phyloP scores from a whole-genome alignment of 2,113 vertebrate species.

The Anhinga anhinga region DNA sequence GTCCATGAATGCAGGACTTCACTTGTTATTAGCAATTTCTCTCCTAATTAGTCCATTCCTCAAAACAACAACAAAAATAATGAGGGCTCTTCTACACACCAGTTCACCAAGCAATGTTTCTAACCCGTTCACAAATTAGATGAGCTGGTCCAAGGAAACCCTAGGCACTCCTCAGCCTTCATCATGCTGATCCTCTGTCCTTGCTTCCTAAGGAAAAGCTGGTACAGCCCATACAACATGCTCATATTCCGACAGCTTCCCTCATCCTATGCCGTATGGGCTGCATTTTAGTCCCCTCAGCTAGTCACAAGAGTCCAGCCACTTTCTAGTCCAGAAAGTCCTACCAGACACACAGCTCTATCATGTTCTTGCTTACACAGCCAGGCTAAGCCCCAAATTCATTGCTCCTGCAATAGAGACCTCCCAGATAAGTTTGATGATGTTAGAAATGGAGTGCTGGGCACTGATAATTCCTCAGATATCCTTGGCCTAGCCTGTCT shows the following conservation, averaged over 20 bases:
- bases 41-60: not conserved
- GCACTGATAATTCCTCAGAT: not conserved
- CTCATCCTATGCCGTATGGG: not conserved
- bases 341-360: not conserved
- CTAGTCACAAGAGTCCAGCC: not conserved
- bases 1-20: not conserved
- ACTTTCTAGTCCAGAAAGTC: not conserved
- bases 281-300: not conserved
- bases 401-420: not conserved
- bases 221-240: not conserved
- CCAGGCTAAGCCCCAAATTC: not conserved
- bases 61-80: not conserved
- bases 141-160: not conserved
- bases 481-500: not conserved
- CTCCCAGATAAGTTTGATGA: not conserved
- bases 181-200: not conserved
- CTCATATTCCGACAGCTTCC: not conserved
- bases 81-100: not conserved
- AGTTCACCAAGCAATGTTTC: not conserved
- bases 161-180: not conserved
- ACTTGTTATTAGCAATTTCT: not conserved
- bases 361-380: not conserved
- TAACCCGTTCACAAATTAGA: not conserved
- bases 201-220: not conserved
- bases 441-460: not conserved